These are phyloP conservation scores for Drosophila flavopinicola DNA, from an alignment of 2,888 invertebrate genomes.

Conservation along the genomic window DNA sequence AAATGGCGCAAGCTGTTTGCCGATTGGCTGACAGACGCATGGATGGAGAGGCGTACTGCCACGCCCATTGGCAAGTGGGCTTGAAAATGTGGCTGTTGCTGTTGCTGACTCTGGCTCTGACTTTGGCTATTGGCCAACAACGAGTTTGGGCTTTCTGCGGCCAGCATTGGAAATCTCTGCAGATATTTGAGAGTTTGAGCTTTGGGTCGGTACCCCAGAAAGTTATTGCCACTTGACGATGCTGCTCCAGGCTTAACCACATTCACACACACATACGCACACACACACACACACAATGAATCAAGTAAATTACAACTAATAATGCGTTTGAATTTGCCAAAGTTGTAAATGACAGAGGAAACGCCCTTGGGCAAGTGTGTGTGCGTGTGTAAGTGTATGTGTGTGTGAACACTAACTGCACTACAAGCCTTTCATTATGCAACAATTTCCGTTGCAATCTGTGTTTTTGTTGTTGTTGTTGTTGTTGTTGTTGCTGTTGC, in stretches of 20 bases:
- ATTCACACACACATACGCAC: neutral
- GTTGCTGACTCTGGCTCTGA: constrained; percentile 19
- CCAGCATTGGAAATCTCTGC: constrained; percentile 5
- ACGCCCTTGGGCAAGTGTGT: constrained; percentile 4
- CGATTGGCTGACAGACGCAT: constrained; percentile 1
- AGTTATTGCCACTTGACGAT: constrained; percentile 18
- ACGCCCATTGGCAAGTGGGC: constrained; percentile 5
- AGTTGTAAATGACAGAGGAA: constrained; percentile 31
- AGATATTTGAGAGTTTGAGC: constrained; percentile 1
- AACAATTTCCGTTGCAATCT: constrained; percentile 46
- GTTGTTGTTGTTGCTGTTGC: neutral
- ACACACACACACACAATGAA: neutral
- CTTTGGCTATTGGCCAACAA: constrained; percentile 33
- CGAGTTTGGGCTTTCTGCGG: neutral
- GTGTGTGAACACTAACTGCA: constrained; percentile 6
- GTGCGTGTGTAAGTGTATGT: neutral
- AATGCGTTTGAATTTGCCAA: constrained; percentile 41
- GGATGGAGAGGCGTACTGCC: neutral
- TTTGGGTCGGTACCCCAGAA: neutral
- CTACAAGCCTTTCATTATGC: constrained; percentile 51
- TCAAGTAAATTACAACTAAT: constrained; percentile 47
- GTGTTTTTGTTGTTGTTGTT: too few species aligned
- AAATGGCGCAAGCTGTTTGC: constrained; percentile 30
- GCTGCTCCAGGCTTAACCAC: constrained; percentile 17
- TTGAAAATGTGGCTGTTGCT: neutral